phyloP scores from a whole-genome alignment of 2,888 invertebrate species.

The Pantelozetes paolii region DNA sequence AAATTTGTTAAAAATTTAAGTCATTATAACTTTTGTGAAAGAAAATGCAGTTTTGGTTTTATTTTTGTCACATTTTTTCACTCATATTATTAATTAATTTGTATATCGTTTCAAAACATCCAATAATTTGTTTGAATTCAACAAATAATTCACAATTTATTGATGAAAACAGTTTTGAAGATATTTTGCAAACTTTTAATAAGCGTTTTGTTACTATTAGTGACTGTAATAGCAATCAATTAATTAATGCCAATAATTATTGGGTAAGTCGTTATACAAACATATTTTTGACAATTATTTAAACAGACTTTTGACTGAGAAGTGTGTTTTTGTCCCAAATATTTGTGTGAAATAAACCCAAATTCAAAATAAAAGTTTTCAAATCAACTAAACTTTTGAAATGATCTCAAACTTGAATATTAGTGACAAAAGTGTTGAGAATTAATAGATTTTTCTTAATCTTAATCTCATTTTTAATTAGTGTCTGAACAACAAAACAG shows the following conservation, averaged over 20 bases:
- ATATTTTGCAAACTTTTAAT: not conserved
- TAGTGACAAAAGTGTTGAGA: not conserved
- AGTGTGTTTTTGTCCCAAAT: too few species aligned
- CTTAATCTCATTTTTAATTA: not conserved
- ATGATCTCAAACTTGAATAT: not conserved
- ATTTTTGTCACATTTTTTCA: not conserved
- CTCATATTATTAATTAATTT: not conserved
- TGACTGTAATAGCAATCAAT: not conserved
- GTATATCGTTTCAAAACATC: not conserved
- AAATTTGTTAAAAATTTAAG: not conserved
- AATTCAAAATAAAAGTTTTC: not conserved
- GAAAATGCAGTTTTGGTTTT: not conserved
- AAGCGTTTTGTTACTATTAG: not conserved
- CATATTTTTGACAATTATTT: not conserved
- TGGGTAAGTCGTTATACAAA: slow-evolving; percentile 5
- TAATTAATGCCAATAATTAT: not conserved
- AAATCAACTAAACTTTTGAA: not conserved
- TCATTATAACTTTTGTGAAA: too few species aligned
- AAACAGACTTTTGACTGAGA: too few species aligned
- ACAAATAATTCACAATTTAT: not conserved
- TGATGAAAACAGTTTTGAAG: not conserved
- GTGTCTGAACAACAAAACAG: not conserved
- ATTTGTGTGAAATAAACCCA: too few species aligned
- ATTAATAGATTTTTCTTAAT: not conserved
- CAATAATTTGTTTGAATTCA: not conserved